Percentiles rank a stretch among this genome's conserved stretches.
Evolutionary conservation across 2,113 vertebrate genomes (phyloP).

Genomic region (Corydoras sp.): DNA sequence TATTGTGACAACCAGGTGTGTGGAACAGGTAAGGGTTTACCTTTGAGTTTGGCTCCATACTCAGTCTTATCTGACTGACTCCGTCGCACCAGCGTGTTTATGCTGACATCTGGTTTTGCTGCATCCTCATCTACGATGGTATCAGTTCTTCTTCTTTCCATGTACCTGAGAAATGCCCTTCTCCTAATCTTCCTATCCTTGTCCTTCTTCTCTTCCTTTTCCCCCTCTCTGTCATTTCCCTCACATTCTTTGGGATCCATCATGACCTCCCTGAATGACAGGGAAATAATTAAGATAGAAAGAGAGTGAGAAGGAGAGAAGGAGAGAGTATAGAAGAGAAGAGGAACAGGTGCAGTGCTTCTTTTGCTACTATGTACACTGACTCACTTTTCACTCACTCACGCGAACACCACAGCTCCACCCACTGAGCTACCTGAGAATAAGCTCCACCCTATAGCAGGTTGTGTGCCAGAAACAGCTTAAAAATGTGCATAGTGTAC

Average conservation of each 20-base stretch:
- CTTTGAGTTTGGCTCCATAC: constrained; percentile 91
- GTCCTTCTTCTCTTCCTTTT: constrained; percentile 57
- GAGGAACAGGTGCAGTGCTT: constrained; percentile 64
- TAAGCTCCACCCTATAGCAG: too few species aligned
- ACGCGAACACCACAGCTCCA: constrained; percentile 59
- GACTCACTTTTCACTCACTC: constrained; percentile 56
- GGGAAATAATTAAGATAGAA: constrained; percentile 37
- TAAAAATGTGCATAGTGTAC: too few species aligned
- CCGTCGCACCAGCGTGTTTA: constrained; percentile 78
- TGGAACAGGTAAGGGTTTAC: constrained; percentile 60
- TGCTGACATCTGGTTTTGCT: constrained; percentile 67
- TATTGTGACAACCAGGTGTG: constrained; percentile 8
- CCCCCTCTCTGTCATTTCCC: constrained; percentile 52
- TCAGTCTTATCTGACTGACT: constrained; percentile 95
- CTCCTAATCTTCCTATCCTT: constrained; percentile 64
- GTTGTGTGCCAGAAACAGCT: too few species aligned
- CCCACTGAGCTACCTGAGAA: constrained; percentile 53
- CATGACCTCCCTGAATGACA: constrained; percentile 30
- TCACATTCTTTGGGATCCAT: constrained; percentile 69
- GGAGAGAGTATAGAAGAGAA: constrained; percentile 51
- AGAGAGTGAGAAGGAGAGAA: constrained; percentile 28
- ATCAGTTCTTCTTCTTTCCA: constrained; percentile 89
- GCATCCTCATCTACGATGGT: constrained; percentile 68
- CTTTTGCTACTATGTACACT: constrained; percentile 57
- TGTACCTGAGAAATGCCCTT: constrained; percentile 78